Evolutionary conservation across 2,797 vertebrate species (phyloP), one percentile per base, ranked within the genome.

Genomic region (Micrastur ruficollis): DNA sequence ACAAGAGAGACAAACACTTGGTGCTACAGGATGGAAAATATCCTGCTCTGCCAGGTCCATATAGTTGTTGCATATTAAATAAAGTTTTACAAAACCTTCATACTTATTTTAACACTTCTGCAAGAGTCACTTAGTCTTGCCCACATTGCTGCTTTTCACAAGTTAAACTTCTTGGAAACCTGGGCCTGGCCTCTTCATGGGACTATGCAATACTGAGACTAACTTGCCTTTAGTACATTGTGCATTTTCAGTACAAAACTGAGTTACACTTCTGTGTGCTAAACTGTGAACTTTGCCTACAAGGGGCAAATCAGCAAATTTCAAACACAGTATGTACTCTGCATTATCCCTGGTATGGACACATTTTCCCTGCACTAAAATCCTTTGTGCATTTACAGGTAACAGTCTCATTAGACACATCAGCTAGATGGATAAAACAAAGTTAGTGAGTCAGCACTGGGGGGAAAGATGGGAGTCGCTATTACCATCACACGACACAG

Each of bases 161-260:
- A 40, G 19, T 36, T 46, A 56, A 61, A 72, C 25, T 55, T 44
- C 34, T 46, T 31, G 19, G 74, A 82, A 85, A 78, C 22, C 27
- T 55, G 40, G 21, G 9, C 14, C 12, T 44, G 29, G 18, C 25
- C 22, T 58, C 59, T 55, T 67, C 44, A 25, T 0, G 0, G 40
- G 32, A n/a, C 31, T 44, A 23, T 3, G 31, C 11, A 14, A 29
- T 20, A 23, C 18, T 65, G 11, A 38, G 12, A 47, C 44, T 31
- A 61, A 67, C 9, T 58, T 36, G 15, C 27, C 12, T 13, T 71
- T n/a, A 81, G 70, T 11, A 16, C 10, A 10, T 2, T 5, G 27
- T 19, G 52, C 11, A 20, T 81, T 79, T 84, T 79, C 70, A 58
- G n/a, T 31, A 73, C 58, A 58, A 75, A 86, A 82, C 0, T 32